Conservation (phyloP, 2,113 vertebrate genomes). For the Rissa tridactyla region DNA sequence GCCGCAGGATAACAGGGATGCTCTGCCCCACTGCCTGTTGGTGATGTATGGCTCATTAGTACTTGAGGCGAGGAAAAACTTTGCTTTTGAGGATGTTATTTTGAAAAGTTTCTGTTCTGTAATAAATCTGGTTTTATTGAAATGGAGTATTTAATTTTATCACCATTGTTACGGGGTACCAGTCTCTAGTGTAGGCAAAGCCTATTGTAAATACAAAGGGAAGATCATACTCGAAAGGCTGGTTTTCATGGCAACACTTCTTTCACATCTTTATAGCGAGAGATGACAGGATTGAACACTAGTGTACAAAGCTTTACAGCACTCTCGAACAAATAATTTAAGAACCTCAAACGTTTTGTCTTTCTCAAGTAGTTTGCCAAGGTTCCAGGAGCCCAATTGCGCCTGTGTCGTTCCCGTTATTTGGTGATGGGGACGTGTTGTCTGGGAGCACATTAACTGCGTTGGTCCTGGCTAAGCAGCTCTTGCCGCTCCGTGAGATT, state of each 20-base stretch:
- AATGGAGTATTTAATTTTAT: neutral
- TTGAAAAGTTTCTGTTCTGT: neutral
- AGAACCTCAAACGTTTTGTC: neutral
- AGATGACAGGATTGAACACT: neutral
- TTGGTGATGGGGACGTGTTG: rapidly evolving
- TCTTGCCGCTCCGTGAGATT: neutral
- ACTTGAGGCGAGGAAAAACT: neutral
- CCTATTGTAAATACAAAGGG: neutral
- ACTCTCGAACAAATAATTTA: neutral
- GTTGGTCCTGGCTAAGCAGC: neutral
- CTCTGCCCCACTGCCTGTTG: neutral
- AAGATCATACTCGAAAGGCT: neutral
- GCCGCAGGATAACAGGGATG: neutral
- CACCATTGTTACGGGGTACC: neutral
- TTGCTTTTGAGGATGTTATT: neutral
- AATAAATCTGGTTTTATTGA: neutral
- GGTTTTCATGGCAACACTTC: constrained; percentile 51
- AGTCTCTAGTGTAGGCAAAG: neutral
- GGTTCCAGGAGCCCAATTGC: neutral
- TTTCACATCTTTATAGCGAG: neutral
- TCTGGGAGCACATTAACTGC: neutral
- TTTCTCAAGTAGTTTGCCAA: neutral
- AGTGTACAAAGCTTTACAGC: neutral
- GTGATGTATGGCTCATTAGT: neutral
- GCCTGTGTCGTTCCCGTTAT: rapidly evolving